Evolutionary conservation across 2,888 invertebrate genomes (phyloP).

Genomic region (Synanthedon andrenaeformis): DNA sequence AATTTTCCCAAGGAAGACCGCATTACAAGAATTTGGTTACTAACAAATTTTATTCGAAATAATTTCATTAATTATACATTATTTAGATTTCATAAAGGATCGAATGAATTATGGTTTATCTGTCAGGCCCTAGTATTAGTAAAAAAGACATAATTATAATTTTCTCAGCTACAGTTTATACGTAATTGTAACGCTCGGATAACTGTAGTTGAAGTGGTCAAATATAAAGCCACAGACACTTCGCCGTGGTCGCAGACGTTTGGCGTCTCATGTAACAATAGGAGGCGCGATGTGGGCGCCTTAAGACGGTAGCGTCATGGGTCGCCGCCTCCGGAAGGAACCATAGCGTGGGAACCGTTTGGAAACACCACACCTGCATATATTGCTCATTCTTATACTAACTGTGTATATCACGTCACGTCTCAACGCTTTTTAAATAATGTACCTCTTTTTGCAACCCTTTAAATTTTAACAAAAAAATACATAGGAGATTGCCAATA

Average conservation of each 20-base stretch:
- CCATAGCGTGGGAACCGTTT: slow-evolving; percentile 51
- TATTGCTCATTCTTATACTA: background rate
- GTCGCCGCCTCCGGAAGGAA: slow-evolving; percentile 64
- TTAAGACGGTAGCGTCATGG: slow-evolving; percentile 61
- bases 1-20: no score
- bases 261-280: slow-evolving; percentile 24
- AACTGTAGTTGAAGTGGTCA: background rate
- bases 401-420: background rate
- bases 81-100: no score
- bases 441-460: no score
- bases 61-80: no score
- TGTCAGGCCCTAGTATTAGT: no score
- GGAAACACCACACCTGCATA: background rate
- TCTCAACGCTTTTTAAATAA: background rate
- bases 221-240: background rate
- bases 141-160: no score
- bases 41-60: no score
- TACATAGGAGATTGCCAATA: no score
- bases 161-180: background rate
- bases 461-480: no score
- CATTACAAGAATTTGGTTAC: no score
- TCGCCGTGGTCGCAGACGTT: background rate
- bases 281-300: slow-evolving; percentile 35
- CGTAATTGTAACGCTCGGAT: background rate
- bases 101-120: no score